These are phyloP conservation scores for Homarus americanus DNA, from an alignment of 1,140 invertebrate genomes.

Conservation along the genomic window DNA sequence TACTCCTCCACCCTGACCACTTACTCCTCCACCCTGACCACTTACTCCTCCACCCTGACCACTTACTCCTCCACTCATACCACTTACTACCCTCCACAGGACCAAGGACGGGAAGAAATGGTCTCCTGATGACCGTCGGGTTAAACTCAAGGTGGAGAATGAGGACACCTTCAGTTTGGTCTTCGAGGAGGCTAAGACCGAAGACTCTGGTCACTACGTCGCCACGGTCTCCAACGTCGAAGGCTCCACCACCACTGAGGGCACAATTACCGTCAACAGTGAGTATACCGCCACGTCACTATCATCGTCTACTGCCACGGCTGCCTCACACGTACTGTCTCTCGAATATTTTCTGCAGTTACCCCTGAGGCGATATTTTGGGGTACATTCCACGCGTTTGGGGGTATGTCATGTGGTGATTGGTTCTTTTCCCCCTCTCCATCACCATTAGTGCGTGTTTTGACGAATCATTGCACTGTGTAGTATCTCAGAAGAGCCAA, in stretches of 20 bases:
- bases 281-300: neutral
- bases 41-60: neutral
- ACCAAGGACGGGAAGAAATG: slow-evolving; percentile 73
- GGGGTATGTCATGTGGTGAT: too few species aligned
- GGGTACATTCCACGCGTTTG: too few species aligned
- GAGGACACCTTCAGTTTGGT: slow-evolving; percentile 65
- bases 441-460: too few species aligned
- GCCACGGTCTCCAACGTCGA: slow-evolving; percentile 69
- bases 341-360: too few species aligned
- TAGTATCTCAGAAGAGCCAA: too few species aligned
- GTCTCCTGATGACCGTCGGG: slow-evolving; percentile 44
- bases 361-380: too few species aligned
- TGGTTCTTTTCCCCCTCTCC: too few species aligned
- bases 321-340: too few species aligned
- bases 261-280: slow-evolving; percentile 67
- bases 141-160: slow-evolving; percentile 69
- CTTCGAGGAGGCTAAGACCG: slow-evolving; percentile 60
- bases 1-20: neutral
- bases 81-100: slow-evolving; percentile 22
- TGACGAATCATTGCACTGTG: too few species aligned
- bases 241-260: slow-evolving; percentile 65
- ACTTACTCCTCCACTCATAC: neutral
- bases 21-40: neutral
- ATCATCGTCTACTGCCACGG: too few species aligned
- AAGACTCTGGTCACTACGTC: slow-evolving; percentile 67